Evolutionary conservation across 2,113 vertebrate species (phyloP), one percentile per base, ranked within the genome.

Genomic region (Rhynchomys soricoides): DNA sequence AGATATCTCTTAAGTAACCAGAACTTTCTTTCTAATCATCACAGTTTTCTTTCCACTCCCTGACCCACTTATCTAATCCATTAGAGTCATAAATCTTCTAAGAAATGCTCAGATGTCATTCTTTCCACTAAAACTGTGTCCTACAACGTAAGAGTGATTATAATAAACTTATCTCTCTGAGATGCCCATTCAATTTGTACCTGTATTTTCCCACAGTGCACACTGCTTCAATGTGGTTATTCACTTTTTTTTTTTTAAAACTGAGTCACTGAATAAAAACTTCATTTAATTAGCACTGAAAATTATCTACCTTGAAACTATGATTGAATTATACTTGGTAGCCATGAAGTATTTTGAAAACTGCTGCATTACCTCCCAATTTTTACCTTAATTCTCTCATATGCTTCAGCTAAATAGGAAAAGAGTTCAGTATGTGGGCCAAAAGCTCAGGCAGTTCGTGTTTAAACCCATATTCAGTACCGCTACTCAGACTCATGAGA

Each of bases 341-440:
- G 40, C 37, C 26, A 62, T 43, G 26, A 29, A 19, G 29, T 86
- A 48, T 48, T 92, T 97, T 94, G 77, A 66, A 88, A 94, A 93
- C 85, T 79, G 75, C 75, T 71, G 10, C 89, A 34, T 57, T 94
- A n/a, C 90, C 75, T 93, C 55, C 37, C n/a, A 93, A 55, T 37
- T 93, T 71, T 10, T 81, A 52, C 29, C 21, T 93, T 78, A 79
- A 87, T 90, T 96, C n/a, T 95, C 74, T 85, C 29, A 71, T 40
- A 50, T 17, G 6, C 66, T 73, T 85, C 79, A 73, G 24, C 52
- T 81, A 94, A 92, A 81, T 52, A 29, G n/a, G 52, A 78, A 45
- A 87, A 86, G 3, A 93, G 10, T 66, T 91, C 92, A 90, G 43
- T 37, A 12, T 7, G 62, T 31, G 11, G 0, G 31, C 71, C 50